Conservation (phyloP, 2,888 invertebrate genomes). For the Acanthosepion esculentum region DNA sequence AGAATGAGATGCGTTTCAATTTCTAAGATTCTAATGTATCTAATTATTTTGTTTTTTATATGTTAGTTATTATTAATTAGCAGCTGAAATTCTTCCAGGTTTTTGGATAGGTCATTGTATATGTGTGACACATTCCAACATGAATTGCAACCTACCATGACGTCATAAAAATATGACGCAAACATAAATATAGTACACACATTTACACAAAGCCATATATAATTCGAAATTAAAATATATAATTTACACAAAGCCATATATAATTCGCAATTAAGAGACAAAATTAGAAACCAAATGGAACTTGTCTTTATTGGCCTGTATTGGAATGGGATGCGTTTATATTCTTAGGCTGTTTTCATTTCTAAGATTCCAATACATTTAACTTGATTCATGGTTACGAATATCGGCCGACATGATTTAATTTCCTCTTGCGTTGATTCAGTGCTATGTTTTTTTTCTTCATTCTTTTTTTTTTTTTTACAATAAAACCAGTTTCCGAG, state of each 20-base stretch:
- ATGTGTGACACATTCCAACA: too few relatives aligned
- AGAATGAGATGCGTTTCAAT: too few relatives aligned
- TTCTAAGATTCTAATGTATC: too few relatives aligned
- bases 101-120: too few relatives aligned
- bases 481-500: background rate
- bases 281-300: background rate
- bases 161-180: too few relatives aligned
- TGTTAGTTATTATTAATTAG: too few relatives aligned
- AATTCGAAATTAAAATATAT: too few relatives aligned
- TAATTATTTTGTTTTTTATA: too few relatives aligned
- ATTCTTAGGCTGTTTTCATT: background rate
- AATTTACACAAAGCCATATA: background rate
- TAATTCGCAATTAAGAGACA: too few relatives aligned
- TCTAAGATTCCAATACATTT: background rate
- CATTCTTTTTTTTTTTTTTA: background rate
- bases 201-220: background rate
- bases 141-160: too few relatives aligned
- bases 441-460: background rate
- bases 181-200: background rate
- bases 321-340: background rate
- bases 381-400: background rate
- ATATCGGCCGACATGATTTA: conserved; percentile 1
- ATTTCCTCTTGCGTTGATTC: background rate
- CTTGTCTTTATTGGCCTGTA: background rate
- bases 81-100: too few relatives aligned